Base-by-base conservation (phyloP, 2,113 vertebrate species). In the Trichechus manatus region DNA sequence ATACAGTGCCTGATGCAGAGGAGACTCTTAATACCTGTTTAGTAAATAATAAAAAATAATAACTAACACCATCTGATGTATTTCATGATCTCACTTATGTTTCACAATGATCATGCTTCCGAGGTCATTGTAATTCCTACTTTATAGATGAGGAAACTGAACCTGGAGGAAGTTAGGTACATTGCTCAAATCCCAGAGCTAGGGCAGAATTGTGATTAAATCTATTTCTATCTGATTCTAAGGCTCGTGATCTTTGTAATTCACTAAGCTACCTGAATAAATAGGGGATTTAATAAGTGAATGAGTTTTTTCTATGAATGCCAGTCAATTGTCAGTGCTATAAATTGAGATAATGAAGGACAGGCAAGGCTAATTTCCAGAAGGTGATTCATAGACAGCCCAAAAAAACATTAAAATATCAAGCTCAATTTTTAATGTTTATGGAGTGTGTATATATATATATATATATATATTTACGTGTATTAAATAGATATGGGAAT, bases 251-350 rank as follows among this genome's bases (percentile, higher is more conserved):
- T 87, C n/a, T 90, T 84, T 56, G 23, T 75, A 77, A 81, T 85
- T 63, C 31, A 75, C 22, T 36, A 74, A 74, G 53, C 23, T 70
- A 84, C 5, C 20, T 94, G 79, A 92, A 83, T 87, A 88, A 96
- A 92, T 56, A 63, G 87, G 75, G 29, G 20, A 63, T 68, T 89
- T 68, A 78, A 68, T 83, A 83, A 92, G 23, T 14, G 19, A 78
- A 81, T 59, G 27, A 56, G 68, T 87, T 90, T 15, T 89, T 95
- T 91, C 78, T 75, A 20, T 90, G 82, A 96, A 94, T 79, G 56
- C 68, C 79, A 53, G 39, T 82, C 39, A 78, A 39, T 53, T 78
- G 61, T 87, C 42, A 83, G 15, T 36, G 33, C n/a, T 29, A 9
- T 50, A 77, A 61, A 11, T 47, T 91, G 82, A 39, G n/a, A 91